These are phyloP conservation scores for Simalia tracyae DNA, from an alignment of 2,797 vertebrate genomes.

Conservation along the genomic window DNA sequence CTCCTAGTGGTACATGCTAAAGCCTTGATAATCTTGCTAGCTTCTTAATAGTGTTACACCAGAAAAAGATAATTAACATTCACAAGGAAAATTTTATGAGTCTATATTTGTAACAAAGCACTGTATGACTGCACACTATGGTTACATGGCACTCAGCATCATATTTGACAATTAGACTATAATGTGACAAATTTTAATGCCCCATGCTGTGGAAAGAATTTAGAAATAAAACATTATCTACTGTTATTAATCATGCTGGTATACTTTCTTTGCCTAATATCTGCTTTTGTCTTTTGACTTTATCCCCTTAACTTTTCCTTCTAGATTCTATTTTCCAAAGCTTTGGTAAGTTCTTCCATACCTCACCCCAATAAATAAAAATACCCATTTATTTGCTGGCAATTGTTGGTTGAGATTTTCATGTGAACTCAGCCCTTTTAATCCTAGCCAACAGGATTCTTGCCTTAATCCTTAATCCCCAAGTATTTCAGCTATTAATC, in stretches of 20 bases:
- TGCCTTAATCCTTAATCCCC: conserved; percentile 65
- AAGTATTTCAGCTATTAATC: conserved; percentile 66
- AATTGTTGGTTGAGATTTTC: conserved; percentile 65
- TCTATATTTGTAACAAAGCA: conserved; percentile 1
- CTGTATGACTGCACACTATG: not conserved
- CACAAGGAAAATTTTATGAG: not conserved
- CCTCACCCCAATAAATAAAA: conserved; percentile 53
- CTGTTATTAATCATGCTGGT: conserved; percentile 52
- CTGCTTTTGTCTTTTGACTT: conserved; percentile 61
- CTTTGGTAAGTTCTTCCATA: conserved; percentile 64
- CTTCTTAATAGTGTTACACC: not conserved
- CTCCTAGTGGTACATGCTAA: not conserved
- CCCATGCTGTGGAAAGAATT: conserved; percentile 36
- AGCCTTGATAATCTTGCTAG: not conserved
- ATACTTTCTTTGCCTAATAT: conserved; percentile 63
- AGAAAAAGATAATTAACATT: not conserved
- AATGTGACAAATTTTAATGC: conserved; percentile 16
- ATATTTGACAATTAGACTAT: not conserved
- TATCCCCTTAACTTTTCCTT: conserved; percentile 56
- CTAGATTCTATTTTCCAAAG: conserved; percentile 61
- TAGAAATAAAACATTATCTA: conserved; percentile 54
- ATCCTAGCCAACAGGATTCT: conserved; percentile 66
- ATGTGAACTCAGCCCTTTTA: conserved; percentile 58
- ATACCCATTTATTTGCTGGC: conserved; percentile 50
- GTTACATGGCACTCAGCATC: not conserved